Conservation (phyloP, 2,797 vertebrate genomes). For the Artibeus lituratus region DNA sequence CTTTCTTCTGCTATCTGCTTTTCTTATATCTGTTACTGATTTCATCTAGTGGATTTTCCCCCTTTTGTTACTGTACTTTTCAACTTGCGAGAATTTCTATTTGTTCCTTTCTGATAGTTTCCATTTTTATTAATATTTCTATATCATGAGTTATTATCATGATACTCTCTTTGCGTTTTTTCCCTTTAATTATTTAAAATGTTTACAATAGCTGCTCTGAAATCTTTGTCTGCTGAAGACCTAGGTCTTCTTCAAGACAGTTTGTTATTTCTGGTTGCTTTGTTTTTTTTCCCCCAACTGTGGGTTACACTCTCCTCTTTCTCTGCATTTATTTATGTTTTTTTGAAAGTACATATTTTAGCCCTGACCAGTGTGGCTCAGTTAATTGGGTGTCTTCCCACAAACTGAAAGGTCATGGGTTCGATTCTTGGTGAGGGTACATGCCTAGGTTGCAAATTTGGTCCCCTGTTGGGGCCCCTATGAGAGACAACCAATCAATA, state of each 20-base stretch:
- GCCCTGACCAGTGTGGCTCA: neutral
- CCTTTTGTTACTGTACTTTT: neutral
- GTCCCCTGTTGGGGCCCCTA: neutral
- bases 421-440: neutral
- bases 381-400: neutral
- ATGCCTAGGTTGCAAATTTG: neutral
- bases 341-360: neutral
- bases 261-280: neutral
- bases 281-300: neutral
- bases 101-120: neutral
- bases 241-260: neutral
- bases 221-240: neutral
- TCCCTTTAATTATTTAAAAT: slow-evolving; percentile 14
- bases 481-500: neutral
- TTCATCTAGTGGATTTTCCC: neutral
- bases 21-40: neutral
- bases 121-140: neutral
- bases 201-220: neutral
- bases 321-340: neutral
- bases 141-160: neutral
- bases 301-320: neutral
- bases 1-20: neutral
- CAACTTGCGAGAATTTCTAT: neutral
- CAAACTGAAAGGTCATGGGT: neutral
- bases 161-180: neutral